A percentile compares a stretch with the other conserved stretches of the same genome.
These are phyloP conservation scores for Philhelius pedissequus DNA, from an alignment of 2,888 invertebrate genomes.

Conservation along the genomic window DNA sequence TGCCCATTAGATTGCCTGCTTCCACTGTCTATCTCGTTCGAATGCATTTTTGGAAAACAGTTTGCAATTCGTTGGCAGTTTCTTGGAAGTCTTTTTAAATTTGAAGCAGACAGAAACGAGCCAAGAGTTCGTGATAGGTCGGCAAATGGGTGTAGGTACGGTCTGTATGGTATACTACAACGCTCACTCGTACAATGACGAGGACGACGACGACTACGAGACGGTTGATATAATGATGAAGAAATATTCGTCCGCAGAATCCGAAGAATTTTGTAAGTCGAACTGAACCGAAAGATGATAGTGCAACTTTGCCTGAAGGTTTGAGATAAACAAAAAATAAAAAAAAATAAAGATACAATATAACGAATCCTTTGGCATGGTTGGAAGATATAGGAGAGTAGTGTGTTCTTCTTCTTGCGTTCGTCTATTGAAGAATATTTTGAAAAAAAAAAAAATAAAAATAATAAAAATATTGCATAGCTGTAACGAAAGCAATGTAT, in stretches of 20 bases:
- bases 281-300: constrained; percentile 33
- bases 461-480: constrained; percentile 7
- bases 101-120: constrained; percentile 44
- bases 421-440: constrained; percentile 37
- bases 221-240: constrained; percentile 51
- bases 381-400: neutral
- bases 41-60: constrained; percentile 52
- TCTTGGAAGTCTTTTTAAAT: constrained; percentile 17
- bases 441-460: constrained; percentile 11
- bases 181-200: neutral
- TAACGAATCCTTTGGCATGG: constrained; percentile 11
- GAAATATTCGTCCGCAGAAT: constrained; percentile 50
- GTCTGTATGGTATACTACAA: neutral
- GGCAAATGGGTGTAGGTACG: neutral
- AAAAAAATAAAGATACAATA: constrained; percentile 12
- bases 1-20: neutral
- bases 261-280: constrained; percentile 33
- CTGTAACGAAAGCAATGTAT: constrained; percentile 40
- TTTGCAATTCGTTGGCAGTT: constrained; percentile 55
- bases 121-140: constrained; percentile 57
- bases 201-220: neutral
- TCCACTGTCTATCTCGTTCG: neutral
- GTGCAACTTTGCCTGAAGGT: constrained; percentile 58
- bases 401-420: neutral
- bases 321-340: constrained; percentile 37